Evolutionary conservation across 2,888 invertebrate genomes (phyloP).

Genomic region (Germaria angustata): DNA sequence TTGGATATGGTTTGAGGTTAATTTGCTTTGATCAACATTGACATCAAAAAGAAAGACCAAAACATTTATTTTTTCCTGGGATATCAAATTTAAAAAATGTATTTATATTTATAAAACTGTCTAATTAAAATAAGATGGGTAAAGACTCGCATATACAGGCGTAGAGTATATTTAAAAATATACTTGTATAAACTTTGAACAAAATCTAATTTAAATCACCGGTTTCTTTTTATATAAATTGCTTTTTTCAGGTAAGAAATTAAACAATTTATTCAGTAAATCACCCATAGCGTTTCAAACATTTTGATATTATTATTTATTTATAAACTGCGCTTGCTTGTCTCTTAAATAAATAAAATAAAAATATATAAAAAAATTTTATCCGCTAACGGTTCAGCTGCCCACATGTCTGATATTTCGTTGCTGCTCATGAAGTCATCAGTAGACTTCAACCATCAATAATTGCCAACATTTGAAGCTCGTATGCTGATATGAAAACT

Average conservation of each 20-base stretch:
- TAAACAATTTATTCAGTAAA: not conserved
- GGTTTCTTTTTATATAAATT: not conserved
- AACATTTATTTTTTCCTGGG: no score
- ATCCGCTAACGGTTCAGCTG: no score
- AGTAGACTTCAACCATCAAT: no score
- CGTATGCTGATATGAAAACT: no score
- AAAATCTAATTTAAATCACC: not conserved
- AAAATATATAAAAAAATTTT: no score
- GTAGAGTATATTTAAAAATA: not conserved
- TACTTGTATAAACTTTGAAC: not conserved
- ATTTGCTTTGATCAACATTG: conserved; percentile 14
- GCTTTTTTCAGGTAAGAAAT: not conserved
- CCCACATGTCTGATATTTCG: no score
- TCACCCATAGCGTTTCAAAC: no score
- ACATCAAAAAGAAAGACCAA: not conserved
- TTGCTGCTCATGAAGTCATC: no score
- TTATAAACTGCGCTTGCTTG: no score
- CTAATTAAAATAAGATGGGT: not conserved
- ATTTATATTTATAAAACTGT: not conserved
- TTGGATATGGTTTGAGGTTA: conserved; percentile 2
- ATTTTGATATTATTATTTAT: no score
- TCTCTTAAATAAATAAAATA: no score
- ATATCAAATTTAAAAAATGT: not conserved
- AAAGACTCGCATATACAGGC: not conserved
- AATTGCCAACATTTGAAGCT: no score